Evolutionary conservation across 2,113 vertebrate genomes (phyloP), one percentile per base, ranked within the genome.

Genomic region (Hiodon tergisus): DNA sequence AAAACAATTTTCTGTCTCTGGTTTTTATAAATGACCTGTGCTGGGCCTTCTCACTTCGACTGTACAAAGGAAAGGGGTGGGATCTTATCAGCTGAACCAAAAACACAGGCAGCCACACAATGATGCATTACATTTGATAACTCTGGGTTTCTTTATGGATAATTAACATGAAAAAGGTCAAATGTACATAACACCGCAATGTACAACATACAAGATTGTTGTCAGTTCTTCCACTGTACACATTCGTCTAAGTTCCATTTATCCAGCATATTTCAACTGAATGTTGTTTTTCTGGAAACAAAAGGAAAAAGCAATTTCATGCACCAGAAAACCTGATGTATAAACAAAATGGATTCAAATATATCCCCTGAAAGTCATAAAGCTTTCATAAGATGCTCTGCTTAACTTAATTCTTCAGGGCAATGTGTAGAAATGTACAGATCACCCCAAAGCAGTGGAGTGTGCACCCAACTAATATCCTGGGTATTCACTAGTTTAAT

Each of bases 271-370:
- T 76, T 83, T 71, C 58, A 71, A 71, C 57, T 2, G 13, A 75
- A 74, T 79, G 78, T 75, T 82, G 71, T 78, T 77, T 79, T 75
- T 83, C 69, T 69, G 76, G 75, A 82, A 81, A 81, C 77, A 79
- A 52, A 55, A 58, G 74, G 71, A 65, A 77, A 80, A 84, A 84
- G 81, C 77, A 81, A 85, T 85, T 85, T 84, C 84, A 85, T 84
- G 84, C 84, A 84, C 80, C 82, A 85, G 66, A 63, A 83, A 76
- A 83, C 82, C 77, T 74, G 77, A 85, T 83, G 76, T 80, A 85
- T 83, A 84, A 84, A 85, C 82, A 84, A 84, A 85, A 83, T 83
- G 78, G 81, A 81, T 81, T 76, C 78, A 66, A 72, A 81, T 83
- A 31, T 31, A 78, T 85, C 66, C 73, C 76, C 14, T 65, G 80